Evolutionary conservation across 35 echinoderm and acorn worm genomes (phyloP).

Genomic region (Ptychodera flava): DNA sequence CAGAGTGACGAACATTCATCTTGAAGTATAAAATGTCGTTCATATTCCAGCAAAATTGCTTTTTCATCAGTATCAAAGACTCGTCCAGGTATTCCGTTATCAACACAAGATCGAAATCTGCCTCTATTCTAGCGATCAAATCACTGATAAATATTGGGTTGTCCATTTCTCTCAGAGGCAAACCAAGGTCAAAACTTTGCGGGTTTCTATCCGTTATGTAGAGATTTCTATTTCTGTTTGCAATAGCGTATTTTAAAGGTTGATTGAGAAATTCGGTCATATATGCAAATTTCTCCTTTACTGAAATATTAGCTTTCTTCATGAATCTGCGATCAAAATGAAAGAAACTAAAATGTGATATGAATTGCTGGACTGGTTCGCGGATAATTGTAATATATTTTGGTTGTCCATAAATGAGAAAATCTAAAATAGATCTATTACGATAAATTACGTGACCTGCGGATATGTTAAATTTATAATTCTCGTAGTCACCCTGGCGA

Average conservation of each 20-base stretch:
- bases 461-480: constrained; percentile 31
- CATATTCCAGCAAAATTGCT: constrained; percentile 73
- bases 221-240: neutral
- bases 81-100: constrained; percentile 86
- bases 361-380: constrained; percentile 31
- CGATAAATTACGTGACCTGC: constrained; percentile 25
- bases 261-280: neutral
- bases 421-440: neutral
- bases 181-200: constrained; percentile 64
- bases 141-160: constrained; percentile 20
- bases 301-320: neutral
- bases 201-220: constrained; percentile 28
- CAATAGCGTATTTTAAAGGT: neutral
- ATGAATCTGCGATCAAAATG: neutral
- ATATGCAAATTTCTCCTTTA: neutral
- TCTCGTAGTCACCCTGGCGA: neutral
- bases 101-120: constrained; percentile 75
- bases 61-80: constrained; percentile 54
- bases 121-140: constrained; percentile 36
- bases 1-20: constrained; percentile 8
- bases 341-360: constrained; percentile 34
- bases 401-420: constrained; percentile 1
- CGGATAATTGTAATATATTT: constrained; percentile 37
- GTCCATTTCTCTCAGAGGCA: constrained; percentile 27
- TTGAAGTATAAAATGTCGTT: constrained; percentile 72